Evolutionary conservation across 2,888 invertebrate species (phyloP).

Genomic region (Drosophila greeni): DNA sequence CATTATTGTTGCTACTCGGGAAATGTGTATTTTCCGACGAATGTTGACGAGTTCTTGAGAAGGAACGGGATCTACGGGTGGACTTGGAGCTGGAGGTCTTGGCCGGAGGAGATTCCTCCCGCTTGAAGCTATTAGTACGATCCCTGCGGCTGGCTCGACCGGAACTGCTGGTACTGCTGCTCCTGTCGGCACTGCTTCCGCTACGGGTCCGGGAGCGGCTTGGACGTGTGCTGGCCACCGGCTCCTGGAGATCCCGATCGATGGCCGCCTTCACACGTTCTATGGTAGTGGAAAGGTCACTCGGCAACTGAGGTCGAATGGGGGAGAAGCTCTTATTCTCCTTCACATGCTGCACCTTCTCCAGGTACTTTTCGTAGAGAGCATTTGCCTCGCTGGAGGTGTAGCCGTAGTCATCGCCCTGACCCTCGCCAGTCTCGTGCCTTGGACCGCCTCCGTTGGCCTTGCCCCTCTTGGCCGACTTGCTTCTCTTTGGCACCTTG

Average conservation of each 20-base stretch:
- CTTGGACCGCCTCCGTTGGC: slow-evolving; percentile 77
- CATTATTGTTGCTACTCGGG: too few species aligned
- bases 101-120: too few species aligned
- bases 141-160: too few species aligned
- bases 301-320: slow-evolving; percentile 75
- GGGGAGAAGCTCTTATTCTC: slow-evolving; percentile 86
- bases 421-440: slow-evolving; percentile 86
- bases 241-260: slow-evolving; percentile 85
- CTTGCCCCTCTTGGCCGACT: not conserved
- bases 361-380: slow-evolving; percentile 90
- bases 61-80: not conserved
- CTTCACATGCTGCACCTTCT: slow-evolving; percentile 81
- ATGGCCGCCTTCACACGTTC: slow-evolving; percentile 89
- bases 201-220: not conserved
- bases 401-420: slow-evolving; percentile 95
- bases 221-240: slow-evolving; percentile 80
- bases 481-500: not conserved
- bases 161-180: too few species aligned
- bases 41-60: too few species aligned
- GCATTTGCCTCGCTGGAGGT: slow-evolving; percentile 90
- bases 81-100: not conserved
- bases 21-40: too few species aligned
- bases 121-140: too few species aligned
- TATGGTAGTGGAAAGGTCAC: slow-evolving; percentile 81
- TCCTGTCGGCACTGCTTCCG: too few species aligned